Evolutionary conservation across 2,888 invertebrate genomes (phyloP).

Genomic region (Marronus borbonicus): DNA sequence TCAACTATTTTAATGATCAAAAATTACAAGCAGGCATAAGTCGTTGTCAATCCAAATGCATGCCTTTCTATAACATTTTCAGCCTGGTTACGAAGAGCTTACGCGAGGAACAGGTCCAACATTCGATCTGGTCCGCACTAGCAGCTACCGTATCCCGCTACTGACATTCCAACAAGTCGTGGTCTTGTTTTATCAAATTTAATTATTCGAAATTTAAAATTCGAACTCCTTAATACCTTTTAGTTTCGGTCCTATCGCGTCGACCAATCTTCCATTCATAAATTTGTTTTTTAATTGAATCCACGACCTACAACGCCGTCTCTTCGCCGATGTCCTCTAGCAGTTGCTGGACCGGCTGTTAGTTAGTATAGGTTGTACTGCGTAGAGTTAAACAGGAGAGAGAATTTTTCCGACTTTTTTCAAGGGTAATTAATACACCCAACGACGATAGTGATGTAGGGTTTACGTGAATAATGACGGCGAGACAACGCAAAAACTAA

Average conservation of each 20-base stretch:
- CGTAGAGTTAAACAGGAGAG: too few species aligned
- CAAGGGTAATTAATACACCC: slow-evolving; percentile 11
- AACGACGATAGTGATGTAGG: not conserved
- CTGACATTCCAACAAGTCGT: slow-evolving; percentile 62
- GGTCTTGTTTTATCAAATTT: slow-evolving; percentile 64
- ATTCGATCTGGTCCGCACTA: slow-evolving; percentile 52
- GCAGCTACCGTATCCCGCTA: slow-evolving; percentile 62
- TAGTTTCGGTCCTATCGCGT: slow-evolving; percentile 53
- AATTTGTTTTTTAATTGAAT: slow-evolving; percentile 55
- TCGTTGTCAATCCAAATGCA: not conserved
- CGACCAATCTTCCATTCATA: slow-evolving; percentile 57
- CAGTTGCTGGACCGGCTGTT: slow-evolving; percentile 2
- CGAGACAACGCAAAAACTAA: too few species aligned
- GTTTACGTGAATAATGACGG: too few species aligned
- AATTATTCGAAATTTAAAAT: slow-evolving; percentile 64
- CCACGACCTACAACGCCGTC: slow-evolving; percentile 47
- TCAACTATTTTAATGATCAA: slow-evolving; percentile 17
- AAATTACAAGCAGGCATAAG: not conserved
- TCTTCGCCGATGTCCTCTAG: slow-evolving; percentile 20
- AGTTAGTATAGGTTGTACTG: not conserved
- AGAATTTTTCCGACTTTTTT: not conserved
- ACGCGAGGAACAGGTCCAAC: not conserved
- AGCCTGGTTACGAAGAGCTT: not conserved
- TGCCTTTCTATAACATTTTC: not conserved
- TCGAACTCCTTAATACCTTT: slow-evolving; percentile 59